These are phyloP conservation scores for Euproctis similis DNA, from an alignment of 2,888 invertebrate species.

Conservation along the genomic window DNA sequence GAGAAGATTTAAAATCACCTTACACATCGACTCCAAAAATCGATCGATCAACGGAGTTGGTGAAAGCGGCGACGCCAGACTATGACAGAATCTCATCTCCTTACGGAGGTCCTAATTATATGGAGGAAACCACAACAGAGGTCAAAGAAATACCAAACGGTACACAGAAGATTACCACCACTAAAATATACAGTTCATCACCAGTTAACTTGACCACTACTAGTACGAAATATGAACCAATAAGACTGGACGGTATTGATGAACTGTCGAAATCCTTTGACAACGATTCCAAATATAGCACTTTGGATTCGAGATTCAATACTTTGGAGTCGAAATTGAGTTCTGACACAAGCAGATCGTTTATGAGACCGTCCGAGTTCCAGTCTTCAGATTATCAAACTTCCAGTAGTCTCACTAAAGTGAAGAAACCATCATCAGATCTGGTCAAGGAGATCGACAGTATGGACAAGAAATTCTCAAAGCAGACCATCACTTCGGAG, in stretches of 20 bases:
- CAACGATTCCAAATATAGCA: constrained; percentile 67
- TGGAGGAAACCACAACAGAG: constrained; percentile 70
- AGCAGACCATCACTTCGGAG: constrained; percentile 81
- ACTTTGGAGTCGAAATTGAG: constrained; percentile 64
- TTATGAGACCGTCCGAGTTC: constrained; percentile 71
- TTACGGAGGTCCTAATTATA: constrained; percentile 62
- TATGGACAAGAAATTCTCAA: constrained; percentile 80
- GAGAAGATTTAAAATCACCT: constrained; percentile 56
- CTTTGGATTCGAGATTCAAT: constrained; percentile 62
- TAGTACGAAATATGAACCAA: constrained; percentile 65
- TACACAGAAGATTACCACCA: constrained; percentile 73
- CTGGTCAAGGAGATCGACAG: constrained; percentile 69
- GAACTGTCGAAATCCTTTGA: constrained; percentile 71
- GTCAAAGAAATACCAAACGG: constrained; percentile 74
- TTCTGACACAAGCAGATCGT: constrained; percentile 66
- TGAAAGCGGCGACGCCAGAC: constrained; percentile 57
- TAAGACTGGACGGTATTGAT: constrained; percentile 67
- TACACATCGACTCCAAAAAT: constrained; percentile 62
- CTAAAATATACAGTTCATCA: constrained; percentile 74
- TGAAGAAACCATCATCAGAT: constrained; percentile 53
- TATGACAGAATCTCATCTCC: constrained; percentile 62
- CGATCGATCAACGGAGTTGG: constrained; percentile 50
- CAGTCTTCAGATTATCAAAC: constrained; percentile 54
- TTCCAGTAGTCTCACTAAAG: constrained; percentile 38
- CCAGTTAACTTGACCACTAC: constrained; percentile 70